These are phyloP conservation scores for Melanotaenia nigrans DNA, from an alignment of 2,797 vertebrate genomes.

Conservation along the genomic window DNA sequence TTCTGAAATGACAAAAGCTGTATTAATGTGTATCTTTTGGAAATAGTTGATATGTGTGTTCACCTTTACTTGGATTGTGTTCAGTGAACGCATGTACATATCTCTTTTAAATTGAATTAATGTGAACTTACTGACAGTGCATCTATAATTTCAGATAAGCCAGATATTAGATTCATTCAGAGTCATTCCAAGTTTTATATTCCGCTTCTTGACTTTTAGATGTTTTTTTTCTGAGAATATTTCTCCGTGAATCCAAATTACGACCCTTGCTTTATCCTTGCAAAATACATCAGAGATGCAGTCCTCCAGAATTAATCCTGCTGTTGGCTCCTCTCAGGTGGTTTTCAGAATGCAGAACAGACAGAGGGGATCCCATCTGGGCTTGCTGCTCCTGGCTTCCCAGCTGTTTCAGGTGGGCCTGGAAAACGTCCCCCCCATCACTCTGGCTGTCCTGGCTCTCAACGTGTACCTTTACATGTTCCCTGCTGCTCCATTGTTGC, in stretches of 20 bases:
- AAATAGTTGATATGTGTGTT: no score
- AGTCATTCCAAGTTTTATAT: no score
- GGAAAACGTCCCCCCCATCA: conserved; percentile 91
- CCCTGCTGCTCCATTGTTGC: conserved; percentile 80
- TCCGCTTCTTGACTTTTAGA: no score
- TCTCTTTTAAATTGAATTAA: no score
- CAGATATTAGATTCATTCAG: no score
- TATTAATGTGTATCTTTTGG: background rate
- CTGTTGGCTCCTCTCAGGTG: background rate
- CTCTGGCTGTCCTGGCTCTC: conserved; percentile 87
- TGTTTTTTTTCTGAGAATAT: no score
- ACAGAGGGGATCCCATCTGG: conserved; percentile 80
- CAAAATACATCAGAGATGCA: background rate
- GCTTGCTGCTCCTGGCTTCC: conserved; percentile 87
- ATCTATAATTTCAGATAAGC: no score
- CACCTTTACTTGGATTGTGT: no score
- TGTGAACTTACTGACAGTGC: no score
- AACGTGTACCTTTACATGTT: conserved; percentile 90
- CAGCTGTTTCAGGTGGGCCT: conserved; percentile 89
- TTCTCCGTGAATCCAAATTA: background rate
- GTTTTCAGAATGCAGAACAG: conserved; percentile 82
- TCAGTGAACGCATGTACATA: no score
- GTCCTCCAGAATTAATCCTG: background rate
- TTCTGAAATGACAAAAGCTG: background rate
- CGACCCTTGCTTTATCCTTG: background rate